A percentile compares a stretch with the other conserved stretches of the same genome.
Conservation (phyloP, 1,140 invertebrate species). For the Zaprionus vittiger region DNA sequence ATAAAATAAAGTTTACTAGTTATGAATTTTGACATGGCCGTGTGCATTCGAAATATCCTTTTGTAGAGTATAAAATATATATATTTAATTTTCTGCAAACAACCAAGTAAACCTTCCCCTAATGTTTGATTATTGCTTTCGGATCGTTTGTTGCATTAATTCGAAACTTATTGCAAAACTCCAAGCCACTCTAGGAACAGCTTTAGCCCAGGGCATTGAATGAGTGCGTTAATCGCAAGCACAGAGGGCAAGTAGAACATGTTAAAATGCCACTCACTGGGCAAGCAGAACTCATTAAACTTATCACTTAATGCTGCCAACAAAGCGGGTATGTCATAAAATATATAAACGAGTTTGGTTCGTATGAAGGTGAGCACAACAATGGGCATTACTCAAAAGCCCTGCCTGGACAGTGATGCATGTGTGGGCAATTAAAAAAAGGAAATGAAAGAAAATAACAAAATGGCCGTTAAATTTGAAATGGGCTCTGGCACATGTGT, state of each 20-base stretch:
- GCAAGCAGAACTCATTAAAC: constrained; percentile 45
- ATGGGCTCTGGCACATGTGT: constrained; percentile 27
- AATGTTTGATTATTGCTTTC: not conserved
- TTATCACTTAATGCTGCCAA: constrained; percentile 47
- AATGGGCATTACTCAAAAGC: constrained; percentile 49
- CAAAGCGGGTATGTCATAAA: constrained; percentile 41
- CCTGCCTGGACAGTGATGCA: constrained; percentile 18
- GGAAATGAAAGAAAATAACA: constrained; percentile 24
- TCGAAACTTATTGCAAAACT: too few relatives aligned
- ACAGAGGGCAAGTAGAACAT: constrained; percentile 19
- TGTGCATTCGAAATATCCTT: too few relatives aligned
- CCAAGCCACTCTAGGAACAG: not conserved
- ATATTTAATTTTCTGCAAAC: too few relatives aligned
- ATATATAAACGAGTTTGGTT: constrained; percentile 4
- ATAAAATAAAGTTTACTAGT: not conserved
- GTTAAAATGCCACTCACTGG: constrained; percentile 23
- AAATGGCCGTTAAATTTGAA: constrained; percentile 60
- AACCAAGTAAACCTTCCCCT: too few relatives aligned
- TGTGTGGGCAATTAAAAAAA: constrained; percentile 51
- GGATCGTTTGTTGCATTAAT: not conserved
- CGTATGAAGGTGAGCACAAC: constrained; percentile 3
- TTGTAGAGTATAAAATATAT: too few relatives aligned
- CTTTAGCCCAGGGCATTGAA: constrained; percentile 25
- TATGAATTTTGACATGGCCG: too few relatives aligned
- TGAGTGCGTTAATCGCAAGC: constrained; percentile 21